Percentiles rank a stretch among this genome's conserved stretches.
Evolutionary conservation across 2,888 invertebrate species (phyloP).

Genomic region (Flexamia atlantica): DNA sequence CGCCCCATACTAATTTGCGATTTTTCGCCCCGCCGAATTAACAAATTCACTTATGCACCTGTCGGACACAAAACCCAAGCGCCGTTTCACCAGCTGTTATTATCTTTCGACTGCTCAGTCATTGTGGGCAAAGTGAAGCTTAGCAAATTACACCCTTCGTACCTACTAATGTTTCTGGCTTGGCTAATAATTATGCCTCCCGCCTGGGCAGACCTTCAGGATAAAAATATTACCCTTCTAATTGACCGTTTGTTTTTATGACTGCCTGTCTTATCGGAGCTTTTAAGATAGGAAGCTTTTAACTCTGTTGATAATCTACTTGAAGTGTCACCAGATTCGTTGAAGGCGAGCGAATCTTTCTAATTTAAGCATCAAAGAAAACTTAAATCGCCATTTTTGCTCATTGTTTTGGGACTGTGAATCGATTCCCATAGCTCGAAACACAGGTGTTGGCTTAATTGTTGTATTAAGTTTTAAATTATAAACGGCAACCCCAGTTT

Average conservation of each 20-base stretch:
- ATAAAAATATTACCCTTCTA: not conserved
- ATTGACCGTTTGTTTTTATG: not conserved
- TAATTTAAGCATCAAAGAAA: too few relatives aligned
- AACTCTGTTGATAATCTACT: too few relatives aligned
- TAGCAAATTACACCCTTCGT: conserved; percentile 35
- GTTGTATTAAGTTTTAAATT: too few relatives aligned
- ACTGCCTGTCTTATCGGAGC: not conserved
- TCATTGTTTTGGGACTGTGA: too few relatives aligned
- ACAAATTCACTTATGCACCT: not conserved
- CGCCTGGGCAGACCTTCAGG: not conserved
- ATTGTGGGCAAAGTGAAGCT: conserved; percentile 33
- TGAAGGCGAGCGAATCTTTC: too few relatives aligned
- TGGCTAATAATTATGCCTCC: not conserved
- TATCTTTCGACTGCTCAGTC: conserved; percentile 26
- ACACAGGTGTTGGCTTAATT: too few relatives aligned
- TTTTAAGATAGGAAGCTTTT: not conserved
- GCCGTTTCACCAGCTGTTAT: not conserved
- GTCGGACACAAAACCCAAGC: conserved; percentile 1
- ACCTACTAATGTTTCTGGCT: conserved; percentile 22
- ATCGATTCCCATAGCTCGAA: too few relatives aligned
- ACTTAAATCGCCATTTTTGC: too few relatives aligned
- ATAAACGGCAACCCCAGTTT: too few relatives aligned
- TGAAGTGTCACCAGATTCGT: too few relatives aligned
- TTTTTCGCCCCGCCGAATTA: not conserved
- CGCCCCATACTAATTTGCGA: not conserved